Evolutionary conservation across 2,888 invertebrate species (phyloP).

Genomic region (Papilio elwesi): DNA sequence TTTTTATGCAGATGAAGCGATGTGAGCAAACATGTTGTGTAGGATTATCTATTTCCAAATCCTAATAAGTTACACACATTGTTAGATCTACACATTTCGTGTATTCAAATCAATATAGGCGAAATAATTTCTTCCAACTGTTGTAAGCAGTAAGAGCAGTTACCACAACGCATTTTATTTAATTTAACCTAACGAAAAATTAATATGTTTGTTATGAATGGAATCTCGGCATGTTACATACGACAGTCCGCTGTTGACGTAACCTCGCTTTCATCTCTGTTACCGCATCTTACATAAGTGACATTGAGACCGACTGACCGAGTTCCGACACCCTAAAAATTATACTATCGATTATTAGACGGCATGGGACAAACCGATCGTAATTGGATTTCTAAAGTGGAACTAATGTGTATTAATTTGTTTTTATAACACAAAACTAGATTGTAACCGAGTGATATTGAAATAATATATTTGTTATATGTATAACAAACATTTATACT

Average conservation of each 20-base stretch:
- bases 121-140: too few species aligned
- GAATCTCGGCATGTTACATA: slow-evolving; percentile 41
- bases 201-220: slow-evolving; percentile 1
- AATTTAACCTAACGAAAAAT: not conserved
- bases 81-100: too few species aligned
- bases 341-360: slow-evolving; percentile 28
- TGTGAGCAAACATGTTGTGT: too few species aligned
- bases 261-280: slow-evolving; percentile 60
- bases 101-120: too few species aligned
- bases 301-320: slow-evolving; percentile 75
- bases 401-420: not conserved
- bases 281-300: slow-evolving; percentile 67
- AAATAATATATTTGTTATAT: not conserved
- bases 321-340: slow-evolving; percentile 48
- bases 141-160: too few species aligned
- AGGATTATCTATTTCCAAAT: too few species aligned
- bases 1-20: too few species aligned
- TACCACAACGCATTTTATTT: too few species aligned
- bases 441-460: not conserved
- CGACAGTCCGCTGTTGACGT: slow-evolving; percentile 57
- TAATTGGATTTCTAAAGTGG: not conserved
- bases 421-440: not conserved
- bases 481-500: not conserved
- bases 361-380: slow-evolving; percentile 6
- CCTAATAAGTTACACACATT: too few species aligned